phyloP scores from a whole-genome alignment of 2,888 invertebrate genomes.

The Acheta domesticus region DNA sequence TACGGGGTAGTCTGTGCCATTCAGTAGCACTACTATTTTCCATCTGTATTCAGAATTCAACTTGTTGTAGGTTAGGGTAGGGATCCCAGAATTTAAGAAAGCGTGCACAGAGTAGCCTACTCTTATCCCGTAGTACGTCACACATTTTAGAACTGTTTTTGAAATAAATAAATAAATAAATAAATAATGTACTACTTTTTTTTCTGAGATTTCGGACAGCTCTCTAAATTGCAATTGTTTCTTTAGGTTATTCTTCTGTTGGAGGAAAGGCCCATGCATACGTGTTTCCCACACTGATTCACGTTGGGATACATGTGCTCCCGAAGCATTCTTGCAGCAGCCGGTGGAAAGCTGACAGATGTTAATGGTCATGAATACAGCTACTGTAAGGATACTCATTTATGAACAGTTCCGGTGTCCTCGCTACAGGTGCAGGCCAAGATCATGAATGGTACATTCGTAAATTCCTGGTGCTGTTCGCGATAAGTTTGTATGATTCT shows the following conservation, averaged over 20 bases:
- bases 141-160: too few relatives aligned
- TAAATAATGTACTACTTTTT: too few relatives aligned
- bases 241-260: slow-evolving; percentile 76
- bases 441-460: slow-evolving; percentile 68
- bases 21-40: too few relatives aligned
- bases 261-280: slow-evolving; percentile 96
- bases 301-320: slow-evolving; percentile 99
- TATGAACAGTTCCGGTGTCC: slow-evolving; percentile 78
- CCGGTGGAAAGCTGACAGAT: slow-evolving; percentile 88
- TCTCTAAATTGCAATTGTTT: slow-evolving; percentile 30
- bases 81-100: too few relatives aligned
- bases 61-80: too few relatives aligned
- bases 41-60: too few relatives aligned
- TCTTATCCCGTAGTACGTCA: too few relatives aligned
- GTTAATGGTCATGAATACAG: slow-evolving; percentile 71
- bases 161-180: too few relatives aligned
- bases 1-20: too few relatives aligned
- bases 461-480: slow-evolving; percentile 68
- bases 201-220: too few relatives aligned
- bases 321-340: slow-evolving; percentile 86
- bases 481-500: slow-evolving; percentile 43
- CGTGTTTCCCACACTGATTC: slow-evolving; percentile 87
- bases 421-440: slow-evolving; percentile 78
- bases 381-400: slow-evolving; percentile 60
- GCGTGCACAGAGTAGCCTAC: too few relatives aligned